Evolutionary conservation across 2,888 invertebrate genomes (phyloP), one percentile per base, ranked within the genome.

Genomic region (Standfussiana lucernea): DNA sequence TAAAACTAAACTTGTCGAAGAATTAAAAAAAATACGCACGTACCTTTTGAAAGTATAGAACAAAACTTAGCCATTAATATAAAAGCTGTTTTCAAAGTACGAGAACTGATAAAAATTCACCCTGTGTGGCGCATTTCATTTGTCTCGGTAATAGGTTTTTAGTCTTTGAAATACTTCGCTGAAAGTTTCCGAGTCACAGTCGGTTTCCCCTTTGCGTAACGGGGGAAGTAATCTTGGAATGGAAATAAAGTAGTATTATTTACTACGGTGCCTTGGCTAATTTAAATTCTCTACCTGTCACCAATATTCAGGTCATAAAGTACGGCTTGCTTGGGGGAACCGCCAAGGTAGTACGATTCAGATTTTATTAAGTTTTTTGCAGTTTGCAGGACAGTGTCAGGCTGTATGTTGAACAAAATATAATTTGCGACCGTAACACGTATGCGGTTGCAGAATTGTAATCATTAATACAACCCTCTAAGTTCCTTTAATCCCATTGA

Each of bases 51-150:
- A 72, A 82, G 72, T 77, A 76, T 15, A 42, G 32, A 72, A 67
- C 50, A 50, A 69, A 80, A 72, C 77, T 71, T 72, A 7, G 13
- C 32, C 68, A 86, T 86, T 86, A 73, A 42, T 56, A 77, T 77
- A 61, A 74, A 72, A 77, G 68, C 59, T 10, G 66, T 74, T 74
- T 21, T 42, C 10, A 6, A 71, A 72, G 67, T 71, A 66, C 32
- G 42, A 11, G 28, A 32, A n/a, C 71, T 82, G 68, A 71, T 86
- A 59, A 71, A 77, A 71, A 83, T 77, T 83, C 86, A 47, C 42
- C 1, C 53, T 32, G 70, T n/a, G 83, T 83, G 35, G 35, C 53
- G 32, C 28, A 35, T 66, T 70, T 62, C 37, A 69, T 75, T 84
- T 73, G 72, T n/a, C 72, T 66, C 24, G 24, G 45, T 53, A 85